Evolutionary conservation across 2,797 vertebrate species (phyloP), one percentile per base, ranked within the genome.

Genomic region (Esox lucius): DNA sequence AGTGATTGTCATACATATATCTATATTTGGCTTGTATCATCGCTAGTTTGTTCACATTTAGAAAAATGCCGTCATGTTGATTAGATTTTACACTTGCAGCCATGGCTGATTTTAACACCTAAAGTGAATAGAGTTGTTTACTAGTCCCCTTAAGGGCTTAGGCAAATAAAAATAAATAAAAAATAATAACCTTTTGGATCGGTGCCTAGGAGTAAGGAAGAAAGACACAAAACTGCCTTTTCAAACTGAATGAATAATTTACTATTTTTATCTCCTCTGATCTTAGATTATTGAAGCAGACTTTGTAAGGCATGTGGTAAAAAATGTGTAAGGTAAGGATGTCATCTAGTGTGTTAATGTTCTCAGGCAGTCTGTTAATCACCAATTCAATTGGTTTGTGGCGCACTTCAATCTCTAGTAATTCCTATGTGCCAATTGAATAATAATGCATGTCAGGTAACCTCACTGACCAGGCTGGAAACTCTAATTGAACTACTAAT

Each of bases 381-480:
- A 33, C 16, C 16, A 31, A 31, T 31, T 31, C 7, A 42, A 42
- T 89, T 80, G 79, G 85, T 78, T 51, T 24, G 48, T 53, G 22
- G 26, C 48, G 11, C 62, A 59, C 49, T 35, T n/a, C 19, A 80
- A 1, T 84, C 72, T 78, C 84, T 88, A 64, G 70, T 76, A 88
- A 91, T 91, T 92, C 82, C 89, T 90, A 91, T 88, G 79, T 89
- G 83, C 59, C 84, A 81, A 84, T 89, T 80, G 87, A 90, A 90
- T 87, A 92, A 89, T 90, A 79, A 90, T 90, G 90, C 79, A 75
- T 74, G 75, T 75, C 80, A 90, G 85, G 67, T 17, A 68, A 11
- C 35, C 19, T 69, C 35, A 91, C 79, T 87, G 83, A 87, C 78
- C 78, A 68, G 76, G 78, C 84, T 80, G 35, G 22, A 48, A 42